phyloP scores from a whole-genome alignment of 1,140 invertebrate genomes.

The Paramacrobiotus metropolitanus region DNA sequence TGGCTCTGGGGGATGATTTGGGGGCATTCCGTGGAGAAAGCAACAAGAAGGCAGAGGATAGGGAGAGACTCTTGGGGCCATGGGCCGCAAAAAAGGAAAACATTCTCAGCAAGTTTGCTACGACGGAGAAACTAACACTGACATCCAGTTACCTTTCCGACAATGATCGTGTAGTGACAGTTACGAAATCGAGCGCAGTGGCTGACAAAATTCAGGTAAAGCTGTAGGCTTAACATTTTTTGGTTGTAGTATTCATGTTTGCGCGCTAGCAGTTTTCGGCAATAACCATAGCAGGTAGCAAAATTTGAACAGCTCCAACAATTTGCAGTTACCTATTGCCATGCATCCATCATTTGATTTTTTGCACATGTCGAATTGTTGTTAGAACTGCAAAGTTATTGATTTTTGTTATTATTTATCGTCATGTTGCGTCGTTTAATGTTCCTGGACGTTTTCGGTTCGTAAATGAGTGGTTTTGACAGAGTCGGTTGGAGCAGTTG shows the following conservation, averaged over 20 bases:
- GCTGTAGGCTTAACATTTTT: neutral
- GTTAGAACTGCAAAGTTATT: too few relatives aligned
- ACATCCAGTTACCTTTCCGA: slow-evolving; percentile 58
- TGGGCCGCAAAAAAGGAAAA: slow-evolving; percentile 43
- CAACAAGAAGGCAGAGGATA: neutral
- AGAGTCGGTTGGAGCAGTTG: slow-evolving; percentile 66
- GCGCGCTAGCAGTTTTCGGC: too few relatives aligned
- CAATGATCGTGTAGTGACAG: slow-evolving; percentile 35
- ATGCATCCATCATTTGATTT: too few relatives aligned
- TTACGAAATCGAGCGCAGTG: neutral
- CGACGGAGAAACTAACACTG: slow-evolving; percentile 67
- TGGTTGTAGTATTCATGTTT: neutral
- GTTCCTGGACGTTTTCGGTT: slow-evolving; percentile 9
- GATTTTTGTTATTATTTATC: too few relatives aligned
- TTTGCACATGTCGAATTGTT: too few relatives aligned
- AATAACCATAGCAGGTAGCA: too few relatives aligned
- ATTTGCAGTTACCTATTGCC: too few relatives aligned
- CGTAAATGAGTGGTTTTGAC: slow-evolving; percentile 13
- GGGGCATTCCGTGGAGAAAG: neutral
- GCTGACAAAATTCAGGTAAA: slow-evolving; percentile 24
- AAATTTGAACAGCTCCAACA: too few relatives aligned
- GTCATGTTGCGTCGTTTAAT: too few relatives aligned
- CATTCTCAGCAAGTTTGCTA: slow-evolving; percentile 67
- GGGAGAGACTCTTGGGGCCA: slow-evolving; percentile 35
- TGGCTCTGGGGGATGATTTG: neutral